A percentile compares a stretch with the other conserved stretches of the same genome.
phyloP scores from a whole-genome alignment of 1,140 invertebrate species.

The Helicoverpa zea region DNA sequence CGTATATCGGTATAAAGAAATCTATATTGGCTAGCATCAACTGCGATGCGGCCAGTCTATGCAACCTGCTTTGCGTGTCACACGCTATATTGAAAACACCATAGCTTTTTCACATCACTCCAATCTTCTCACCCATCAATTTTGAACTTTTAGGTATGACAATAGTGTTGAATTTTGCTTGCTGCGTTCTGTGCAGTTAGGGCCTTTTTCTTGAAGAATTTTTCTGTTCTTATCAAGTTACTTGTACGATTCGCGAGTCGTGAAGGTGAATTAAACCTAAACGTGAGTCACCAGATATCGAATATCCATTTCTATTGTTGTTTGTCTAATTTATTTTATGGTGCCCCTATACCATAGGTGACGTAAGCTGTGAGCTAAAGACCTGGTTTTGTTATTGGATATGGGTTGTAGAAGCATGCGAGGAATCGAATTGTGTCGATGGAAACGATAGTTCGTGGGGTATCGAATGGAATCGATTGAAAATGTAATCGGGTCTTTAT shows the following conservation, averaged over 20 bases:
- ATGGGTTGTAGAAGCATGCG: slow-evolving; percentile 33
- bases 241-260: slow-evolving; percentile 66
- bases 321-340: slow-evolving; percentile 52
- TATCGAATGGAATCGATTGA: slow-evolving; percentile 19
- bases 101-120: slow-evolving; percentile 32
- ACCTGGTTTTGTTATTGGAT: slow-evolving; percentile 43
- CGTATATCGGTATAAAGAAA: slow-evolving; percentile 60
- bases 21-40: slow-evolving; percentile 67
- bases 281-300: slow-evolving; percentile 60
- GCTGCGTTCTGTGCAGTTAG: neutral
- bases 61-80: slow-evolving; percentile 71
- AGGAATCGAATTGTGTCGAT: slow-evolving; percentile 37
- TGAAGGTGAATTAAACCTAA: slow-evolving; percentile 54
- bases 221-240: slow-evolving; percentile 68
- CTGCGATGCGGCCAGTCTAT: slow-evolving; percentile 70
- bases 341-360: slow-evolving; percentile 3
- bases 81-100: slow-evolving; percentile 60
- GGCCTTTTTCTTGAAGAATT: slow-evolving; percentile 7
- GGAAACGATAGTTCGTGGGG: neutral
- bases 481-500: neutral
- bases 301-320: slow-evolving; percentile 54
- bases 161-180: slow-evolving; percentile 43
- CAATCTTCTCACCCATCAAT: slow-evolving; percentile 31
- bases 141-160: slow-evolving; percentile 2
- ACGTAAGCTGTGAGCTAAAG: slow-evolving; percentile 28